Percentiles rank a stretch among this genome's conserved stretches.
Evolutionary conservation across 2,113 vertebrate genomes (phyloP).

Genomic region (Platichthys flesus): DNA sequence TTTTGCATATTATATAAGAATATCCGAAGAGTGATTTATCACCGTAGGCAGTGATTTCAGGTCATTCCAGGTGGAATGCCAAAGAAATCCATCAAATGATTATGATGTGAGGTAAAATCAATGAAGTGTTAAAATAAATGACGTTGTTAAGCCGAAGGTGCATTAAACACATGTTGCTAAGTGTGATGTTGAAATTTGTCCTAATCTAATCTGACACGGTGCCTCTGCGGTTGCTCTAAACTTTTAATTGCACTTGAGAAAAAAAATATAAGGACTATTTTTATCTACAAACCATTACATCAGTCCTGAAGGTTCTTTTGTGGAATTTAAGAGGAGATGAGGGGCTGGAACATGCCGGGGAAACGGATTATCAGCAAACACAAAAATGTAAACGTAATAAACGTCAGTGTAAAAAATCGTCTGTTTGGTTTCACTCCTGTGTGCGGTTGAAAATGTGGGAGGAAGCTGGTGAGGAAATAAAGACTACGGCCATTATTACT

Average conservation of each 20-base stretch:
- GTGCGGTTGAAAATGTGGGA: not conserved
- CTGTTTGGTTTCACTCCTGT: constrained; percentile 1
- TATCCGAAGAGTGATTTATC: not conserved
- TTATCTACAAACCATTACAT: constrained; percentile 4
- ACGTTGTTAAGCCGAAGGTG: constrained; percentile 55
- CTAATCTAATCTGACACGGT: constrained; percentile 60
- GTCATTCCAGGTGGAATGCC: constrained; percentile 35
- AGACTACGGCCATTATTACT: constrained; percentile 77
- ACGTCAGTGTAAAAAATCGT: not conserved
- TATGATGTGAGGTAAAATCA: constrained; percentile 67
- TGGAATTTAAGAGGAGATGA: not conserved
- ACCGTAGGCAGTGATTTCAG: constrained; percentile 7
- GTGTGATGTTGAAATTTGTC: not conserved
- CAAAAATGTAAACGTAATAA: not conserved
- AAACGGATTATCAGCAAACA: not conserved
- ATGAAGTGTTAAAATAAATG: constrained; percentile 69
- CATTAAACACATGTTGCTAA: not conserved
- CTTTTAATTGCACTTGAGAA: constrained; percentile 51
- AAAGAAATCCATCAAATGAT: constrained; percentile 67
- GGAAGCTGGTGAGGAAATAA: constrained; percentile 65
- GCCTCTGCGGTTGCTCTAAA: constrained; percentile 39
- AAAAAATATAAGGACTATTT: constrained; percentile 26
- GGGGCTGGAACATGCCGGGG: not conserved
- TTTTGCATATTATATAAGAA: not conserved
- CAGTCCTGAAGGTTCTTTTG: not conserved